A percentile compares a stretch with the other conserved stretches of the same genome.
Conservation (phyloP, 2,888 invertebrate genomes). For the Alloplasta piceator region DNA sequence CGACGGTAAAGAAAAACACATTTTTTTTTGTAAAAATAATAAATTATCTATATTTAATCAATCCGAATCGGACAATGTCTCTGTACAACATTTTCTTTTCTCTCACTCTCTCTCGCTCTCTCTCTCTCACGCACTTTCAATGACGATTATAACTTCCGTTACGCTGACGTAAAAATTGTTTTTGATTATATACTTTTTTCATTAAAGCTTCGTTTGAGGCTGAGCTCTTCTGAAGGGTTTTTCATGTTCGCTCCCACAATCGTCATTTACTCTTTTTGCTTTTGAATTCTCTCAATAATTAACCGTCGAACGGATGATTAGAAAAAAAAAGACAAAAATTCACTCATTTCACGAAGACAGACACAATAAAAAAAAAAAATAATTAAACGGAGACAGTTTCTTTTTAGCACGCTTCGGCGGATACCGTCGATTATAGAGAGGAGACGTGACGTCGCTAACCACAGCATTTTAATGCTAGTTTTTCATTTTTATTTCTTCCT, state of each 20-base stretch:
- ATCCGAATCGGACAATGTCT: slow-evolving; percentile 79
- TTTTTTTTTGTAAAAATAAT: slow-evolving; percentile 78
- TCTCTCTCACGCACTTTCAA: slow-evolving; percentile 66
- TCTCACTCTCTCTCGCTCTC: slow-evolving; percentile 52
- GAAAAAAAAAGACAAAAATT: slow-evolving; percentile 26
- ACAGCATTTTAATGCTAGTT: slow-evolving; percentile 75
- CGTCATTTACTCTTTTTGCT: slow-evolving; percentile 37
- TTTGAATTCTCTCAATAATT: slow-evolving; percentile 11
- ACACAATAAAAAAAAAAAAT: slow-evolving; percentile 57
- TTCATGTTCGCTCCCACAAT: slow-evolving; percentile 55
- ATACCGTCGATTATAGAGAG: slow-evolving; percentile 39
- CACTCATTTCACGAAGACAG: slow-evolving; percentile 14
- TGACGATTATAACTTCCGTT: slow-evolving; percentile 58
- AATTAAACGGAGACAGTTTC: slow-evolving; percentile 48
- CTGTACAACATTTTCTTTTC: slow-evolving; percentile 78
- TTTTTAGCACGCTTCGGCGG: slow-evolving; percentile 42
- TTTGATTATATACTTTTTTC: slow-evolving; percentile 27
- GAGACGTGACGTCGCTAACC: slow-evolving; percentile 74
- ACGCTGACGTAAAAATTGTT: slow-evolving; percentile 46
- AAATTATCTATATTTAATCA: slow-evolving; percentile 80
- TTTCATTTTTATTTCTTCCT: slow-evolving; percentile 44
- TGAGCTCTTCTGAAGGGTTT: slow-evolving; percentile 35
- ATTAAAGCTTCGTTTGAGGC: slow-evolving; percentile 35
- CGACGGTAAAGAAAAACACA: slow-evolving; percentile 59
- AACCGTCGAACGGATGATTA: slow-evolving; percentile 5